Percentiles rank a stretch among this genome's conserved stretches.
Evolutionary conservation across 2,113 vertebrate species (phyloP).

Genomic region (Pachycephala philippinensis): DNA sequence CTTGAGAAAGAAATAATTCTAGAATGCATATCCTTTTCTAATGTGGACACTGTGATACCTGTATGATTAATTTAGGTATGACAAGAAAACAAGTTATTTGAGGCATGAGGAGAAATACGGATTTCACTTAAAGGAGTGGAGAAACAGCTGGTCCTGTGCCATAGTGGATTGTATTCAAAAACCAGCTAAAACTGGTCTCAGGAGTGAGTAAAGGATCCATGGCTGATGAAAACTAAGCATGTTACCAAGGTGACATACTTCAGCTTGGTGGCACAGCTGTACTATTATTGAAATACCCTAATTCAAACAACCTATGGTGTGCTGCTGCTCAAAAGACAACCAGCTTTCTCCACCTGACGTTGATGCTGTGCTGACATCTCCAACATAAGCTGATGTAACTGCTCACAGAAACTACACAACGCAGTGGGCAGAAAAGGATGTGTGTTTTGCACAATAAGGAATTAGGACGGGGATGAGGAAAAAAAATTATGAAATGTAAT

Average conservation of each 20-base stretch:
- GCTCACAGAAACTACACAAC: background rate
- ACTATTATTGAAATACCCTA: background rate
- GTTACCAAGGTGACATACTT: conserved; percentile 43
- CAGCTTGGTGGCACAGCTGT: conserved; percentile 33
- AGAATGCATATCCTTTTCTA: background rate
- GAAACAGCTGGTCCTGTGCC: background rate
- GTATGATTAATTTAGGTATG: background rate
- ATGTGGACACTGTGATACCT: background rate
- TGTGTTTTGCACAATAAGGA: background rate
- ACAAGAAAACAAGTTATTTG: background rate
- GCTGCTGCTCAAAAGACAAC: background rate
- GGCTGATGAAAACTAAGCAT: background rate
- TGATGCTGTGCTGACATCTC: background rate
- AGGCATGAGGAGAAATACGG: background rate
- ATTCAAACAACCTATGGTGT: background rate
- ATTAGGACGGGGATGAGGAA: background rate
- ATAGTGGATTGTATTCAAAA: background rate
- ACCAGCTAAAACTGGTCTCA: background rate
- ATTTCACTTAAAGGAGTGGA: conserved; percentile 8
- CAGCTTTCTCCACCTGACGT: background rate
- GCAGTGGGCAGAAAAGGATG: background rate
- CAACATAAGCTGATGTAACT: background rate
- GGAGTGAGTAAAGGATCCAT: background rate
- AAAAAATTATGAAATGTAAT: background rate
- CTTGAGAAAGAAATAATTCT: background rate